Percentiles rank a stretch among this genome's conserved stretches.
Conservation (phyloP, 2,113 vertebrate species). For the Opisthocomus hoazin region DNA sequence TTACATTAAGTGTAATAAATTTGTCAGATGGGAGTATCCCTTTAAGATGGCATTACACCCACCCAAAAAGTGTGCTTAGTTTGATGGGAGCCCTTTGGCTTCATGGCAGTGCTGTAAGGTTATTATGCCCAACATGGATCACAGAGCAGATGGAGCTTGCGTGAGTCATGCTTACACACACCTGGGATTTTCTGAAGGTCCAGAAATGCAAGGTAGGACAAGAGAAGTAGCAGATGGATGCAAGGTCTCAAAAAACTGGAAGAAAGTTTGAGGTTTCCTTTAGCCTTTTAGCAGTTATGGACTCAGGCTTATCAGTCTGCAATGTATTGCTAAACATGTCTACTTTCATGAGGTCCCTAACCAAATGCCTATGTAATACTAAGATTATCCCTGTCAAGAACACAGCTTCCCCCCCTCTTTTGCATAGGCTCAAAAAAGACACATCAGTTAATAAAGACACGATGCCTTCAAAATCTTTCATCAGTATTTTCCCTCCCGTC, state of each 20-base stretch:
- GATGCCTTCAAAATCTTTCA: neutral
- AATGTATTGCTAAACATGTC: neutral
- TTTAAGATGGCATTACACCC: neutral
- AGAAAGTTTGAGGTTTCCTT: neutral
- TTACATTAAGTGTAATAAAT: neutral
- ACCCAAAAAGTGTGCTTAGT: neutral
- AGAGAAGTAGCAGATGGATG: neutral
- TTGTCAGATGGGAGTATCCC: neutral
- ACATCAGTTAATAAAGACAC: neutral
- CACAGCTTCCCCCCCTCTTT: neutral
- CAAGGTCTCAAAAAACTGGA: neutral
- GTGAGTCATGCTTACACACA: conserved; percentile 15
- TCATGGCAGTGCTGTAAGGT: neutral
- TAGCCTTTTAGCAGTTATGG: neutral
- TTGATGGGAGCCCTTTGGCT: neutral
- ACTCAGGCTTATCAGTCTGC: neutral
- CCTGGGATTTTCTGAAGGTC: conserved; percentile 20
- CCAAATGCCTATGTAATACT: neutral
- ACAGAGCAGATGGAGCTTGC: conserved; percentile 35
- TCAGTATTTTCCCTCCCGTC: neutral
- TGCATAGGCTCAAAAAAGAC: neutral
- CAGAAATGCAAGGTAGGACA: conserved; percentile 1
- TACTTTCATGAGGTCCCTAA: neutral
- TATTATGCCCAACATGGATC: neutral
- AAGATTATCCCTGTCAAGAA: neutral